phyloP scores from a whole-genome alignment of 2,113 vertebrate genomes.

The Myrmecophaga tridactyla region DNA sequence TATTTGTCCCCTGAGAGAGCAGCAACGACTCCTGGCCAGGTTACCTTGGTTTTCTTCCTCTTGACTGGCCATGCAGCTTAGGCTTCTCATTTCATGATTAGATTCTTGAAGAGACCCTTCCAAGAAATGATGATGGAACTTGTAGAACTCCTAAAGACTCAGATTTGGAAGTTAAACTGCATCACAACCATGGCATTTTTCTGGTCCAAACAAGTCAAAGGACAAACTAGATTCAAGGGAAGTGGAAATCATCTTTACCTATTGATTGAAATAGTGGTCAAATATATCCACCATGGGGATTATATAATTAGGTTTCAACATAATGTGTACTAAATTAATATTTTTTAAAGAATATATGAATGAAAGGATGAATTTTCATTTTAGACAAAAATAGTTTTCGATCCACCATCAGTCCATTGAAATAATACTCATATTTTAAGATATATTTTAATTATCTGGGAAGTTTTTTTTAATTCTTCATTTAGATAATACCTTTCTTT shows the following conservation, averaged over 20 bases:
- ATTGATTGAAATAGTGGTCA: accelerated
- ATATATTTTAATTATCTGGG: neutral
- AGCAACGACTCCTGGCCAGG: too few species aligned
- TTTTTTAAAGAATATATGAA: neutral
- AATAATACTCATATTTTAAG: neutral
- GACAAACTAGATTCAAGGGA: neutral
- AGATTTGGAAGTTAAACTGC: neutral
- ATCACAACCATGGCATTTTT: neutral
- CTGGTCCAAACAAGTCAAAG: neutral
- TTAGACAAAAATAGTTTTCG: neutral
- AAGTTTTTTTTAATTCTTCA: neutral
- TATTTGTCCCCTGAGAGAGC: neutral
- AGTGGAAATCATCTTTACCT: neutral
- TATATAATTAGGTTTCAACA: neutral
- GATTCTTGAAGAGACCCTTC: neutral
- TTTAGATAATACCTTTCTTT: neutral
- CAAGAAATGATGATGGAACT: neutral
- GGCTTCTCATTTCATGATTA: neutral
- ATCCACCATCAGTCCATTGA: neutral
- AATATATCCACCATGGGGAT: too few species aligned
- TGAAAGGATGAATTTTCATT: neutral
- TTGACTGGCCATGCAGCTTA: neutral
- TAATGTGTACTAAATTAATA: too few species aligned
- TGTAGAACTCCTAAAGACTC: neutral
- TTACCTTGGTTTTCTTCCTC: neutral